Base-by-base conservation (phyloP, 2,888 invertebrate species). In the Spodoptera littoralis region DNA sequence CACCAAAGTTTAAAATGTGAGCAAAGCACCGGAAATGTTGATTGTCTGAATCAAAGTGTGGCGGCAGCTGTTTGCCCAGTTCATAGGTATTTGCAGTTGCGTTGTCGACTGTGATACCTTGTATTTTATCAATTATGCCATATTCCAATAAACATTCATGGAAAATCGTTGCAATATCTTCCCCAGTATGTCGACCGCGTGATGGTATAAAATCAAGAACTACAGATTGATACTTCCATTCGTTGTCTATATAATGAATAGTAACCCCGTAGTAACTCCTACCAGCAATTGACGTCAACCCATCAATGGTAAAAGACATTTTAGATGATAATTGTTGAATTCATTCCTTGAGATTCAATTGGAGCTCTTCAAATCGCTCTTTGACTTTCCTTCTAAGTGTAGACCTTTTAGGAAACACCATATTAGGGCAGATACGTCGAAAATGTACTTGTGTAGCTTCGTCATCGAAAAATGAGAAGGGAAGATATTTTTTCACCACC, bases 1-100 rank as follows among this genome's bases (percentile, higher is more conserved):
- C 73, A 72, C 72, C 73, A 72, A 74, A 70, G 73, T 73, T 76
- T 48, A 76, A 73, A 76, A 72, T 76, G 78, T 78, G 76, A 78
- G 78, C 18, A 18, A 18, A 18, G 18, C 18, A 18, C 1, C 18
- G 18, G 18, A 18, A 18, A 18, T 18, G 18, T 76, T 76, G 73
- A 74, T 76, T 70, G 56, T 75, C 27, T 27, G 27, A 73, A 73
- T 74, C 66, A 74, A 76, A 76, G 61, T 69, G 73, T 70, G 60
- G 61, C 72, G 60, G 61, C 72, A 75, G 75, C 66, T 68, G 71
- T 72, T 27, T 27, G 27, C 27, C 27, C 27, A 27, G 27, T 27
- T 27, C 27, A 27, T 27, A 27, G 27, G 27, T 27, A 27, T 27
- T 27, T 27, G 27, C 27, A 27, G 27, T 27, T 27, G 27, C 27